phyloP scores from a whole-genome alignment of 2,888 invertebrate genomes.

The Diplazon laetatorius region DNA sequence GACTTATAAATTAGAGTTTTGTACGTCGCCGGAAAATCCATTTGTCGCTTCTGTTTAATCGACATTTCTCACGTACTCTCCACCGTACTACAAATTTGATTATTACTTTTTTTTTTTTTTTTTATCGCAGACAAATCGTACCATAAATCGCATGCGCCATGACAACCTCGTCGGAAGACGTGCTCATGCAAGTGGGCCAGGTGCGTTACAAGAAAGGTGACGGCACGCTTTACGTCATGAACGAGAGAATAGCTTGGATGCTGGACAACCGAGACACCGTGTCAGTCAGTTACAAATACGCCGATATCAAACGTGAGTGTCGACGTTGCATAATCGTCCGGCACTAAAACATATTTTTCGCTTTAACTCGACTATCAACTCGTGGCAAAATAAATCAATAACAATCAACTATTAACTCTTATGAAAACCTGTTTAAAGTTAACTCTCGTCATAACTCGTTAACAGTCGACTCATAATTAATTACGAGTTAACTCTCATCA shows the following conservation, averaged over 20 bases:
- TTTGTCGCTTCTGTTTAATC: too few relatives aligned
- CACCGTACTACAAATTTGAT: too few relatives aligned
- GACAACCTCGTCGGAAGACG: slow-evolving; percentile 97
- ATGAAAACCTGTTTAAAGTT: not conserved
- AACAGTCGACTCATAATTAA: too few relatives aligned
- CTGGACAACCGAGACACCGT: slow-evolving; percentile 95
- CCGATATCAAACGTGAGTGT: slow-evolving; percentile 95
- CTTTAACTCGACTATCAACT: too few relatives aligned
- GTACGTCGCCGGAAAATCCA: too few relatives aligned
- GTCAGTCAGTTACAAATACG: slow-evolving; percentile 95
- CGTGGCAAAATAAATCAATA: too few relatives aligned
- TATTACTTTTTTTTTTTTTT: slow-evolving; percentile 1
- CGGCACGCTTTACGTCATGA: slow-evolving; percentile 97
- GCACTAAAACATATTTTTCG: not conserved
- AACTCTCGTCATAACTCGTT: not conserved
- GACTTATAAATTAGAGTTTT: too few relatives aligned
- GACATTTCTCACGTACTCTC: too few relatives aligned
- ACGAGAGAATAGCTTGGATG: slow-evolving; percentile 98
- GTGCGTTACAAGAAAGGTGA: slow-evolving; percentile 98
- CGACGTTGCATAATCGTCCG: not conserved
- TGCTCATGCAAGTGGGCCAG: slow-evolving; percentile 94
- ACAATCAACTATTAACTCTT: too few relatives aligned
- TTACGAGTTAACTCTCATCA: too few relatives aligned
- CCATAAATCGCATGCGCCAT: slow-evolving; percentile 83
- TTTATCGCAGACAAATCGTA: slow-evolving; percentile 71